Evolutionary conservation across 2,113 vertebrate genomes (phyloP).

Genomic region (rat (Rattus norvegicus)): DNA sequence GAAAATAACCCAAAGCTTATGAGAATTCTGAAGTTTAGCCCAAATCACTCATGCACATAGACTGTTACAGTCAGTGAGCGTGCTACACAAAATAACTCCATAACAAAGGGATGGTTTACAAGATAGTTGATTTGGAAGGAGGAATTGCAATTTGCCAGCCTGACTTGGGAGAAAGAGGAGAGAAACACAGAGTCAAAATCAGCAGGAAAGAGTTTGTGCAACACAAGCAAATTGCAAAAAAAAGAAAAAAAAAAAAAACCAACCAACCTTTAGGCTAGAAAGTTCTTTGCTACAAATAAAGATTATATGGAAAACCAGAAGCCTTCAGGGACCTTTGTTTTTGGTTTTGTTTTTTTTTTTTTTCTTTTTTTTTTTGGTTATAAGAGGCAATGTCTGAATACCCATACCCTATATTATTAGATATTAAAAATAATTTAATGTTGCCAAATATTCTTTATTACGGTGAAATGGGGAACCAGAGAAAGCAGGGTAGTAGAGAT

Average conservation of each 20-base stretch:
- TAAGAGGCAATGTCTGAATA: conserved; percentile 45
- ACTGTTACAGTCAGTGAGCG: not conserved
- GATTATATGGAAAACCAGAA: conserved; percentile 30
- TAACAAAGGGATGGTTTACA: not conserved
- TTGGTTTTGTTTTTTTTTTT: not conserved
- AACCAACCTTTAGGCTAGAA: conserved; percentile 41
- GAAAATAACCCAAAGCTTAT: conserved; percentile 4
- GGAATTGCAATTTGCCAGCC: not conserved
- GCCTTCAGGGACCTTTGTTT: conserved; percentile 43
- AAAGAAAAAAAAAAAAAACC: no score
- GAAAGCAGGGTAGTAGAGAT: not conserved
- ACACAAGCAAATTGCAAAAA: not conserved
- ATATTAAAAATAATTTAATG: conserved; percentile 39
- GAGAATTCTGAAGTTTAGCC: conserved; percentile 35
- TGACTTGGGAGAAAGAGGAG: not conserved
- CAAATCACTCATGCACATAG: conserved; percentile 13
- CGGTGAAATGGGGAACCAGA: not conserved
- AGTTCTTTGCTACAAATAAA: conserved; percentile 27
- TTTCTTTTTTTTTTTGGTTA: conserved; percentile 36
- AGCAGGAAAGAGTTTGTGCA: conserved; percentile 40
- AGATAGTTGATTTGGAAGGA: not conserved
- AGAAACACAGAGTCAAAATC: not conserved
- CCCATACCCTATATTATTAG: not conserved
- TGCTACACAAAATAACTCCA: not conserved
- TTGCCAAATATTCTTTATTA: not conserved